Conservation (phyloP, 2,888 invertebrate genomes). For the Thereva unica region DNA sequence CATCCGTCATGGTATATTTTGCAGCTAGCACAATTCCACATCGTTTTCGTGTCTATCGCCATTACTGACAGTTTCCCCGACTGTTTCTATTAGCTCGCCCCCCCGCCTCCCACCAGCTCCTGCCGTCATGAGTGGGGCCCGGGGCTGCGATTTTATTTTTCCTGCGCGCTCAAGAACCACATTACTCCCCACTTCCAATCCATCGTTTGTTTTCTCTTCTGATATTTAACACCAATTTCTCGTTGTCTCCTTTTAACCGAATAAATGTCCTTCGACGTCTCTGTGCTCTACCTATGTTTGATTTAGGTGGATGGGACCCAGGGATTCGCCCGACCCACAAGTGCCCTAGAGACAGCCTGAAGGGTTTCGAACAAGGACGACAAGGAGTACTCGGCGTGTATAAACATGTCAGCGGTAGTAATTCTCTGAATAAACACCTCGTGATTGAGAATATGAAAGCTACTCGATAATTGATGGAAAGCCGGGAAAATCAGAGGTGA, state of each 20-base stretch:
- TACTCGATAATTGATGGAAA: constrained; percentile 31
- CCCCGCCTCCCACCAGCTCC: too few species aligned
- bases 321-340: constrained; percentile 30
- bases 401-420: constrained; percentile 33
- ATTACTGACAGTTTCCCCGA: too few species aligned
- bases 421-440: constrained; percentile 32
- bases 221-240: constrained; percentile 33
- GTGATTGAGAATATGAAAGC: constrained; percentile 34
- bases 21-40: too few species aligned
- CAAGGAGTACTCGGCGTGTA: constrained; percentile 19
- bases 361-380: constrained; percentile 21
- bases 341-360: constrained; percentile 5
- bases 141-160: constrained; percentile 8
- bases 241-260: constrained; percentile 31
- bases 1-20: too few species aligned
- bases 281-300: constrained; percentile 19
- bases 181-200: constrained; percentile 15
- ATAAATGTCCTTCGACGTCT: constrained; percentile 16
- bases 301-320: constrained; percentile 25
- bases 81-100: too few species aligned
- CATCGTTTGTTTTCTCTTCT: constrained; percentile 25
- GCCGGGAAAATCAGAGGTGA: background rate
- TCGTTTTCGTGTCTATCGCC: too few species aligned
- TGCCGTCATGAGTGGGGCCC: too few species aligned
- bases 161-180: constrained; percentile 5